These are phyloP conservation scores for Machimus rusticus DNA, from an alignment of 2,888 invertebrate genomes.

Conservation along the genomic window DNA sequence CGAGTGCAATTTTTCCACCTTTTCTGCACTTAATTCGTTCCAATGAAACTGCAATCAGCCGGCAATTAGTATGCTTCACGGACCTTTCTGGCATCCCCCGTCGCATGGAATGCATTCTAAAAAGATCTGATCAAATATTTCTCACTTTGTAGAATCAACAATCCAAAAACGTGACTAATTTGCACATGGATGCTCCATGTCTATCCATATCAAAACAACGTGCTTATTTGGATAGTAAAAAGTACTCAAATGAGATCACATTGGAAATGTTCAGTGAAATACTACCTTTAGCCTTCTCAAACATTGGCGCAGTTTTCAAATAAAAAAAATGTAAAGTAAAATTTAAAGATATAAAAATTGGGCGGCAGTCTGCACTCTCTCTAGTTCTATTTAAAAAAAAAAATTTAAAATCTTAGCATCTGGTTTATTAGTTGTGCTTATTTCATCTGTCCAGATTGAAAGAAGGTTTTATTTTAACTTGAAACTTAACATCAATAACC, in stretches of 20 bases:
- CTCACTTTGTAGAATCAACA: not conserved
- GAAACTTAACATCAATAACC: too few species aligned
- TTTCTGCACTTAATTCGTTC: not conserved
- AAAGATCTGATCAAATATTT: not conserved
- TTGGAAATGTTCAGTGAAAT: not conserved
- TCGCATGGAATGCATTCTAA: not conserved
- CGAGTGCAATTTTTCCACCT: not conserved
- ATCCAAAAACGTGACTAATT: not conserved
- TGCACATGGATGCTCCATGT: not conserved
- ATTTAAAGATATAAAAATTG: not conserved
- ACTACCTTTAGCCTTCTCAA: not conserved
- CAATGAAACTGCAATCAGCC: not conserved
- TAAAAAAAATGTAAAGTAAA: not conserved
- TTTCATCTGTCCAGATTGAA: too few species aligned
- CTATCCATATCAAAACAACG: not conserved
- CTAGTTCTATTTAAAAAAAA: too few species aligned
- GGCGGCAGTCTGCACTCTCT: too few species aligned
- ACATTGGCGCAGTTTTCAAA: not conserved
- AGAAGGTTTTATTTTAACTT: too few species aligned
- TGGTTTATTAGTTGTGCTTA: too few species aligned
- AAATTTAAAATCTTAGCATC: too few species aligned
- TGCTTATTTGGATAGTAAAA: not conserved
- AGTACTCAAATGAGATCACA: not conserved
- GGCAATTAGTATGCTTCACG: not conserved
- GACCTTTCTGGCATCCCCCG: not conserved